Conservation (phyloP, 2,888 invertebrate genomes). For the Ectemnius cavifrons region DNA sequence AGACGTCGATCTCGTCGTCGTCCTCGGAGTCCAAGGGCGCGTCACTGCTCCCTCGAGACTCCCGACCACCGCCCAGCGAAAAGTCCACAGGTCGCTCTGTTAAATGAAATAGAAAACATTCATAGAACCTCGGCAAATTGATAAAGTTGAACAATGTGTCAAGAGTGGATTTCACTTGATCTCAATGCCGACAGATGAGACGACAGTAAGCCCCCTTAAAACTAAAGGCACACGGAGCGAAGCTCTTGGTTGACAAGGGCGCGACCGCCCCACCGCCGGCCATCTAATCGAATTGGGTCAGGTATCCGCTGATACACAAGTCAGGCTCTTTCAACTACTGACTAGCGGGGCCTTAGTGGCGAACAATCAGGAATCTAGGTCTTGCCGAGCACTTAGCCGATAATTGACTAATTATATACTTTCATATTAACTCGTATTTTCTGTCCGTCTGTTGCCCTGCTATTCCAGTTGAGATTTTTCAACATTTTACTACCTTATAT, state of each 20-base stretch:
- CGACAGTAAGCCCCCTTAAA: no score
- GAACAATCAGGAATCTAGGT: slow-evolving; percentile 68
- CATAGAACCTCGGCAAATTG: no score
- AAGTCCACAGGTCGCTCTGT: slow-evolving; percentile 75
- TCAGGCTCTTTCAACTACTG: slow-evolving; percentile 12
- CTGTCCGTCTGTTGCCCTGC: no score
- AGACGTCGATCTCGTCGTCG: slow-evolving; percentile 75
- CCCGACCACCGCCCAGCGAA: slow-evolving; percentile 71
- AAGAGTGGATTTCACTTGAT: no score
- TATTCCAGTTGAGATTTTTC: no score
- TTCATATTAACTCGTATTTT: no score
- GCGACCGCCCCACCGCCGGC: no score
- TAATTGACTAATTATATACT: slow-evolving; percentile 71
- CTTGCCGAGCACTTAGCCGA: slow-evolving; percentile 75
- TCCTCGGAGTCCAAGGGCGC: slow-evolving; percentile 68
- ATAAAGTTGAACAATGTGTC: no score
- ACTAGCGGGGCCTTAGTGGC: slow-evolving; percentile 35
- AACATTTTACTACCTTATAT: no score
- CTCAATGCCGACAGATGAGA: no score
- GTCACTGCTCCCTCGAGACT: slow-evolving; percentile 74
- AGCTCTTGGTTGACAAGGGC: no score
- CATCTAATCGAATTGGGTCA: slow-evolving; percentile 49
- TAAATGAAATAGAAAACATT: slow-evolving; percentile 12
- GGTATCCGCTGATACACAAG: slow-evolving; percentile 45
- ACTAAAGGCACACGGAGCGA: no score